Base-by-base conservation (phyloP, 1,140 invertebrate species). In the Psix sp. region DNA sequence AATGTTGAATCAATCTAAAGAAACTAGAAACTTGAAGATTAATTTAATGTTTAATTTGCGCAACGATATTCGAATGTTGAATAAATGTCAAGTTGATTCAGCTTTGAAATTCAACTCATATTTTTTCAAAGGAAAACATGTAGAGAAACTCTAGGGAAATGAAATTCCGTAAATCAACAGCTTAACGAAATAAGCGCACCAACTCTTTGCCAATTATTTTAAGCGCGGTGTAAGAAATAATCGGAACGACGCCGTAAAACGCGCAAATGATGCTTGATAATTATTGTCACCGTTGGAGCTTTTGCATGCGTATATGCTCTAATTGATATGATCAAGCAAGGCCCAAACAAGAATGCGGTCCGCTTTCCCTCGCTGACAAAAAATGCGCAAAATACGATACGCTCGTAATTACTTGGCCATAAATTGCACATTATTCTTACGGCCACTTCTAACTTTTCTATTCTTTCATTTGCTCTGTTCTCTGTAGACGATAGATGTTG, bases 361-460 rank as follows among this genome's bases (percentile, higher is more conserved):
- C 39, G 60, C 70, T 73, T 73, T 73, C 70, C 54, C 62, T 48
- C 54, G 46, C 51, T 40, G 29, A 65, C 54, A 66, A 73, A 60
- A 66, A 73, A 66, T 2, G 46, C 9, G 48, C 65, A 70, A 70
- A 60, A 48, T 59, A 62, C 68, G 57, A 48, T 42, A 60, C 43
- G 29, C 46, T 60, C 48, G 60, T 73, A 73, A 66, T 73, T 62
- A 73, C 60, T 42, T 18, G 46, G 48, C 43, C 40, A 67, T 74
- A 67, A 74, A 74, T 74, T 74, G 63, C 63, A 40, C 71, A 66
- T 74, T 74, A 74, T 74, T 67, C 71, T 74, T 67, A 74, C 62
- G 62, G 63, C 62, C 63, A 51, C 66, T 67, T 57, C 51, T 68
- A 46, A 49, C 62, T 59, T 38, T 57, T 63, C 62, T 36, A 43